Evolutionary conservation across 2,797 vertebrate species (phyloP), one percentile per base, ranked within the genome.

Genomic region (Esox lucius): DNA sequence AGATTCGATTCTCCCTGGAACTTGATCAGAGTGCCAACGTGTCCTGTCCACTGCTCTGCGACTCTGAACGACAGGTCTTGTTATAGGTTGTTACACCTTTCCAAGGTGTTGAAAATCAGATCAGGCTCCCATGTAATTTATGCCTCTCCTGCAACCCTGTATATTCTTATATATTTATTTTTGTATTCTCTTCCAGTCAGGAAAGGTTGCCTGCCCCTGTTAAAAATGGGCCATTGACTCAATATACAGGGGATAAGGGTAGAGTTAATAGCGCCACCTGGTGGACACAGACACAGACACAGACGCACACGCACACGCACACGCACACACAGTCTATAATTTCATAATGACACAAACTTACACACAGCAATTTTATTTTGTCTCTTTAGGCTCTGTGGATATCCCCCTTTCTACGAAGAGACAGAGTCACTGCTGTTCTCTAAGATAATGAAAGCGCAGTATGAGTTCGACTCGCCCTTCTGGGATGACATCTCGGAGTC

Each of bases 401-500:
- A 99, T 12, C 98, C 98, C 0, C 98, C 98, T 2, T 99, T 99
- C 87, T 99, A 99, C 0, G 98, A 99, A 81, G 98, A 99, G 79
- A 96, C 94, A 0, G 98, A 99, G 85, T 94, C 96, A 0, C 96
- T 94, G 24, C 95, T 99, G 19, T 99, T 99, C 83, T 96, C 96
- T 49, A 98, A 98, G 88, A 99, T 99, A 84, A 98, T 96, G 88
- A 97, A 98, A 86, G 98, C 96, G 0, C 95, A 96, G 89, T 99
- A 95, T 0, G 98, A 99, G 92, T 99, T 99, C 12, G 97, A 99
- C 84, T 96, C 98, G 17, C 98, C 97, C 0, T 99, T 98, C 90
- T 99, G 98, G 98, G 98, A 99, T 0, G 95, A 98, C 72, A 99
- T 99, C 80, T 99, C 98, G 0, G 97, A 96, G 67, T 99, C 97